These are phyloP conservation scores for Pterophyllum scalare DNA, from an alignment of 2,113 vertebrate genomes.

Conservation along the genomic window DNA sequence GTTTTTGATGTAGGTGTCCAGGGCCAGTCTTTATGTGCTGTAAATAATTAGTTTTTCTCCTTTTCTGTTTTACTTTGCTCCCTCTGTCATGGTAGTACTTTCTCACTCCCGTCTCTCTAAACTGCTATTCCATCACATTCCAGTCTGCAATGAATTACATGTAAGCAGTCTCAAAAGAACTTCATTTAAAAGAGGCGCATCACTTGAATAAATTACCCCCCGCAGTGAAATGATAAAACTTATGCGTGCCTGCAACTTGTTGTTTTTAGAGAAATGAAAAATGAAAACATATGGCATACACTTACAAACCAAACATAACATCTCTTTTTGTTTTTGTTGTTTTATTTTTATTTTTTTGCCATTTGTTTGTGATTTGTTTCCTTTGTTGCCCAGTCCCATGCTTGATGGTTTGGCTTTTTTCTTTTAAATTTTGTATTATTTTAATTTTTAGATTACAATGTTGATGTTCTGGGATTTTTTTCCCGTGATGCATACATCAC, in stretches of 20 bases:
- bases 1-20: background rate
- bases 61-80: background rate
- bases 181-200: slow-evolving; percentile 1
- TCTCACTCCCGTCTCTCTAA: background rate
- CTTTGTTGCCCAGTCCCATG: background rate
- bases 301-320: background rate
- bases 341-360: slow-evolving; percentile 2
- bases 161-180: background rate
- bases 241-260: background rate
- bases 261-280: slow-evolving; percentile 6
- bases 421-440: background rate
- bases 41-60: background rate
- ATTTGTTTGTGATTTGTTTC: slow-evolving; percentile 12
- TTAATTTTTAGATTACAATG: background rate
- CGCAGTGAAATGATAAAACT: slow-evolving; percentile 11
- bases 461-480: background rate
- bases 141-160: slow-evolving; percentile 21
- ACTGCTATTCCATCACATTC: background rate
- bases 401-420: slow-evolving; percentile 5
- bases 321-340: background rate
- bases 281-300: background rate
- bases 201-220: slow-evolving; percentile 5
- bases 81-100: background rate
- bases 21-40: background rate
- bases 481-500: background rate